These are phyloP conservation scores for Drosophila tripunctata DNA, from an alignment of 2,888 invertebrate genomes.

Conservation along the genomic window DNA sequence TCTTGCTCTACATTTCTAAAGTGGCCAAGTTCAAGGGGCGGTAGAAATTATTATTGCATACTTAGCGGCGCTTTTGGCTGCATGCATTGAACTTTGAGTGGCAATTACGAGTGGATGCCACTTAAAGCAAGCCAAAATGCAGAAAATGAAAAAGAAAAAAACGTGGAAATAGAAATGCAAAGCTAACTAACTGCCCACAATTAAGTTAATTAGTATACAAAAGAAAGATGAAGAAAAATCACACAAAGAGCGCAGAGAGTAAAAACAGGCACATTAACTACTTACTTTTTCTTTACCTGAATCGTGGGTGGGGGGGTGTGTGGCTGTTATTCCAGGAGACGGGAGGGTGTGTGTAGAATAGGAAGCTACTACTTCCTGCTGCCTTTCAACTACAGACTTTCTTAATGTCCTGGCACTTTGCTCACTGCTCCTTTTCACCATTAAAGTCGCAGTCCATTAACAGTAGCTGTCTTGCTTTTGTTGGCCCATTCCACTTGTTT, in stretches of 20 bases:
- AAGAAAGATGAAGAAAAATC: constrained; percentile 8
- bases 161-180: background rate
- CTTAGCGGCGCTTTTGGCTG: constrained; percentile 11
- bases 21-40: constrained; percentile 31
- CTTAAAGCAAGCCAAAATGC: constrained; percentile 18
- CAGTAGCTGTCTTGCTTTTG: constrained; percentile 40
- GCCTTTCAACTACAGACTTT: background rate
- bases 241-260: background rate
- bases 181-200: constrained; percentile 54
- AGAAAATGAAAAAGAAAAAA: constrained; percentile 4
- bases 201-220: constrained; percentile 62
- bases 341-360: too few species aligned
- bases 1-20: constrained; percentile 21
- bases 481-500: constrained; percentile 4
- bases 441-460: constrained; percentile 49
- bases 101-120: constrained; percentile 36
- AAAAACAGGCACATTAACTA: constrained; percentile 25
- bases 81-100: constrained; percentile 42
- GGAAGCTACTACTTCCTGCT: background rate
- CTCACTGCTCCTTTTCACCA: background rate
- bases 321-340: too few species aligned
- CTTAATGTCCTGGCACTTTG: background rate
- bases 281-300: constrained; percentile 1
- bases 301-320: background rate
- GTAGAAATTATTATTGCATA: constrained; percentile 37